A percentile compares a stretch with the other conserved stretches of the same genome.
Conservation (phyloP, 2,113 vertebrate species). For the Muntiacus muntjak region DNA sequence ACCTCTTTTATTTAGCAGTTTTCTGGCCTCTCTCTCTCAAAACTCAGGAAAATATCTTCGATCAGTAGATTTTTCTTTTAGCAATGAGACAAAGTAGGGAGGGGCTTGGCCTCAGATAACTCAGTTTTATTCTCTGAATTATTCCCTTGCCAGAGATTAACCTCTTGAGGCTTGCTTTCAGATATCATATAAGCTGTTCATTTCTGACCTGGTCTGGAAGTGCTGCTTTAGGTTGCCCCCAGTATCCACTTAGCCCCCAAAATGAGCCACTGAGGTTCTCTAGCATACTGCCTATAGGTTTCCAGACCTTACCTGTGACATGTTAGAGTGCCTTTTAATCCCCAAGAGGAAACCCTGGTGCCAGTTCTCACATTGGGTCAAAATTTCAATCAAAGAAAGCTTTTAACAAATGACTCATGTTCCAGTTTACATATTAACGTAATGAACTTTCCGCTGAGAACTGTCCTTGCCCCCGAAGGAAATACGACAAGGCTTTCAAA, state of each 20-base stretch:
- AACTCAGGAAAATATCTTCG: slow-evolving; percentile 20
- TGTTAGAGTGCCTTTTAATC: slow-evolving; percentile 6
- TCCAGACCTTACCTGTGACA: neutral
- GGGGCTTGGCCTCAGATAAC: neutral
- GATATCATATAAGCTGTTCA: neutral
- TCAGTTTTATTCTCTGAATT: neutral
- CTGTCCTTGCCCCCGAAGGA: neutral
- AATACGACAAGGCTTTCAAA: neutral
- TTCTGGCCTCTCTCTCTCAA: neutral
- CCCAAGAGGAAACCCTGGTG: neutral
- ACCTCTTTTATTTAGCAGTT: neutral
- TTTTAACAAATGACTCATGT: neutral
- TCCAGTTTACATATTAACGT: neutral
- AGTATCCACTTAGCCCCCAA: neutral
- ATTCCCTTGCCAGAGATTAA: slow-evolving; percentile 7
- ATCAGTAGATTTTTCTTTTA: neutral
- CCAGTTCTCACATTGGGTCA: neutral
- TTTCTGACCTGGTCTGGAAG: slow-evolving; percentile 39
- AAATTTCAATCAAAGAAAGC: slow-evolving; percentile 13
- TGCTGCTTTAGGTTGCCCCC: neutral
- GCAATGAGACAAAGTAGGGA: neutral
- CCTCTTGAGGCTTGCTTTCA: neutral
- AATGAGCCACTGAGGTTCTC: neutral
- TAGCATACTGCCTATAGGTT: neutral
- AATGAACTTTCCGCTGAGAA: neutral